These are phyloP conservation scores for Papilio demoleus DNA, from an alignment of 2,888 invertebrate species.

Conservation along the genomic window DNA sequence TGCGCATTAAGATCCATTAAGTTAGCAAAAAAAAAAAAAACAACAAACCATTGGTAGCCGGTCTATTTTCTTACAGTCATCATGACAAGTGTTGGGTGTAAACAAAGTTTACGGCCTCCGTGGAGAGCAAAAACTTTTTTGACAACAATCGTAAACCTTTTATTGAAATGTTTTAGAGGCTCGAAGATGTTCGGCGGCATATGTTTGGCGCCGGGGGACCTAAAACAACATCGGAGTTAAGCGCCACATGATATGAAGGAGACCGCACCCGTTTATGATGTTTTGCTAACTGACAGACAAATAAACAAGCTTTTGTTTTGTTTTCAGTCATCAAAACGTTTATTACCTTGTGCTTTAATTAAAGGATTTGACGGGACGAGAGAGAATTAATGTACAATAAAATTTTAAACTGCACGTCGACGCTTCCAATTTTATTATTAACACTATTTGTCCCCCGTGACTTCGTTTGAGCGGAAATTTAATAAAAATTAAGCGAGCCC, in stretches of 20 bases:
- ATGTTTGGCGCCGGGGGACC: constrained; percentile 76
- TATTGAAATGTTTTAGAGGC: constrained; percentile 59
- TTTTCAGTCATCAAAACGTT: constrained; percentile 24
- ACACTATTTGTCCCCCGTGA: too few species aligned
- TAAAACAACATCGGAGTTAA: constrained; percentile 63
- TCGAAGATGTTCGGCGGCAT: constrained; percentile 62
- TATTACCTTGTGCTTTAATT: neutral
- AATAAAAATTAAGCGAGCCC: too few species aligned
- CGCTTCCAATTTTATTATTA: too few species aligned
- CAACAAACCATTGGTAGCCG: constrained; percentile 54
- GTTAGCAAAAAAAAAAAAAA: constrained; percentile 50
- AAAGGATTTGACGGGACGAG: neutral
- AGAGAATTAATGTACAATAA: too few species aligned
- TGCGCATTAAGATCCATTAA: constrained; percentile 18
- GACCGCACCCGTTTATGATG: constrained; percentile 38
- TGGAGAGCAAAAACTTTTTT: constrained; percentile 47
- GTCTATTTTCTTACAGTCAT: constrained; percentile 67
- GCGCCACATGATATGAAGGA: constrained; percentile 50
- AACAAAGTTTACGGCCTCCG: constrained; percentile 69
- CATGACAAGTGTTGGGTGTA: constrained; percentile 70
- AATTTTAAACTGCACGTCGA: too few species aligned
- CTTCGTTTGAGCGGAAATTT: too few species aligned
- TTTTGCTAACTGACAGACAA: constrained; percentile 32
- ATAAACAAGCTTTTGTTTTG: constrained; percentile 15
- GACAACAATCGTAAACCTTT: constrained; percentile 61